phyloP scores from a whole-genome alignment of 2,888 invertebrate genomes.

The Sesia apiformis region DNA sequence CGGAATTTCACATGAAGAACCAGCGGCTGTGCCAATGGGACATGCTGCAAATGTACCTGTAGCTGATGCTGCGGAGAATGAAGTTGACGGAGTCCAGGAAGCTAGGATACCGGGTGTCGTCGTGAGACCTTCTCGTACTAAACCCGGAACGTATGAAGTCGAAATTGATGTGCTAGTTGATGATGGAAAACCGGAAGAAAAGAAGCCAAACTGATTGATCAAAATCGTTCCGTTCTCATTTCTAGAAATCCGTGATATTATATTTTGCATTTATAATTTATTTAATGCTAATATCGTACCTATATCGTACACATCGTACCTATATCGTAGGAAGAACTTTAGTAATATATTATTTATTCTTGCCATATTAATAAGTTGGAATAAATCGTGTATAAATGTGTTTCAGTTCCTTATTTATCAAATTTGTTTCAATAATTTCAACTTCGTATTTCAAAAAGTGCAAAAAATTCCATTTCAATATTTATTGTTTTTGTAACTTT shows the following conservation, averaged over 20 bases:
- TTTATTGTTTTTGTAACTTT: no score
- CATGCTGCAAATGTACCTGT: conserved; percentile 15
- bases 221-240: not conserved
- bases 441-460: no score
- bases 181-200: conserved; percentile 51
- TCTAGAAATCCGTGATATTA: conserved; percentile 1
- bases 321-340: no score
- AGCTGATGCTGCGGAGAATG: conserved; percentile 54
- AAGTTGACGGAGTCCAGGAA: conserved; percentile 61
- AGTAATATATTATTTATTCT: conserved; percentile 38
- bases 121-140: conserved; percentile 46
- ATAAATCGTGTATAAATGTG: conserved; percentile 19
- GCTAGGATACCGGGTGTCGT: conserved; percentile 55
- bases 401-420: not conserved
- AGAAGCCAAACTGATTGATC: conserved; percentile 9
- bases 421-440: no score
- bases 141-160: conserved; percentile 58
- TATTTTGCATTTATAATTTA: not conserved
- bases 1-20: conserved; percentile 35
- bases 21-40: conserved; percentile 12
- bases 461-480: no score
- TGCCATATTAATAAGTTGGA: conserved; percentile 47
- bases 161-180: conserved; percentile 58
- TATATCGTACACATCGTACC: no score
- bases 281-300: not conserved